phyloP scores from a whole-genome alignment of 2,888 invertebrate genomes.

The Oscheius myriophilus region DNA sequence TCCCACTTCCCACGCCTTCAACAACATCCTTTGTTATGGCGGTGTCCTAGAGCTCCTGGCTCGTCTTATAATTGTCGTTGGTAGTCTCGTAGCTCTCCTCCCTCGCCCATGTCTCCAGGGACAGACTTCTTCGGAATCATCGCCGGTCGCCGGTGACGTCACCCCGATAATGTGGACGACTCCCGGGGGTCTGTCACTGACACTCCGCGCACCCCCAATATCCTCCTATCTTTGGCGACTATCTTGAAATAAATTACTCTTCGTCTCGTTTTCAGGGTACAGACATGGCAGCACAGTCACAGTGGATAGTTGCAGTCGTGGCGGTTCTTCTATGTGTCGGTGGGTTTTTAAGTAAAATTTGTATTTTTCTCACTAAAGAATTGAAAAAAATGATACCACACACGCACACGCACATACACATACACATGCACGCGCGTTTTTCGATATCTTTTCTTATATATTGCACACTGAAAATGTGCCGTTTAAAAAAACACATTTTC shows the following conservation, averaged over 20 bases:
- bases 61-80: neutral
- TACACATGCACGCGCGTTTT: too few relatives aligned
- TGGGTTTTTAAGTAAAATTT: slow-evolving; percentile 4
- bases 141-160: slow-evolving; percentile 28
- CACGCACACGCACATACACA: too few relatives aligned
- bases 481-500: too few relatives aligned
- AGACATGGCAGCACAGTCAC: slow-evolving; percentile 21
- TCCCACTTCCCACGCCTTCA: neutral
- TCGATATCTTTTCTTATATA: too few relatives aligned
- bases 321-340: slow-evolving; percentile 14
- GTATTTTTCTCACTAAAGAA: too few relatives aligned
- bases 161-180: slow-evolving; percentile 28
- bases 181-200: slow-evolving; percentile 22
- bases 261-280: slow-evolving; percentile 20
- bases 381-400: too few relatives aligned
- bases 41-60: too few relatives aligned
- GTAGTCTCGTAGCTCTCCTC: slow-evolving; percentile 1
- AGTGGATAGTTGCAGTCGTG: slow-evolving; percentile 14
- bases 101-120: slow-evolving; percentile 14
- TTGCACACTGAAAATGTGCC: too few relatives aligned
- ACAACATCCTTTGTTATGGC: too few relatives aligned
- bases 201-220: slow-evolving; percentile 21
- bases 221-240: slow-evolving; percentile 14
- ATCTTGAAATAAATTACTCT: slow-evolving; percentile 11
- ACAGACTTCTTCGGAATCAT: slow-evolving; percentile 18